phyloP scores from a whole-genome alignment of 2,888 invertebrate genomes.

The Agriopis aurantiaria region DNA sequence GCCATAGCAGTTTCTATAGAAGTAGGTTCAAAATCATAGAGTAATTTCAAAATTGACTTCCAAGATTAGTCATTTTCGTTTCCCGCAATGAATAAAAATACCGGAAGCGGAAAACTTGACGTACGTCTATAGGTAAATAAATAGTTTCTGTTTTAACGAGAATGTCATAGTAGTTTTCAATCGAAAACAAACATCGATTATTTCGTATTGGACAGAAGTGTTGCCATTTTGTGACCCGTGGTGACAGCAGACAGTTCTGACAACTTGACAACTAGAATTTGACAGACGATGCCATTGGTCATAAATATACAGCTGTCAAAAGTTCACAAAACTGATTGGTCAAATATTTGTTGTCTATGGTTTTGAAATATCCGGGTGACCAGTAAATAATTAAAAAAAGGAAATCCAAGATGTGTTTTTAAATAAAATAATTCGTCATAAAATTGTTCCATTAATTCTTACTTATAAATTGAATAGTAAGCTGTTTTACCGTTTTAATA shows the following conservation, averaged over 20 bases:
- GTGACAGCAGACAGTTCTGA: constrained; percentile 7
- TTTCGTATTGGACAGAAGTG: background rate
- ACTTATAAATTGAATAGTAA: background rate
- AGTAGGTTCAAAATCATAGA: too few relatives aligned
- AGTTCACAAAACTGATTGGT: constrained; percentile 17
- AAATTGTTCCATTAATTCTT: background rate
- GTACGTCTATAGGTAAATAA: too few relatives aligned
- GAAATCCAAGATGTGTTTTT: background rate
- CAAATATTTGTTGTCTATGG: background rate
- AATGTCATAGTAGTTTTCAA: too few relatives aligned
- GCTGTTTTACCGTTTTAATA: background rate
- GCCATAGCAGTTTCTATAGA: too few relatives aligned
- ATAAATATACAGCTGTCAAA: constrained; percentile 13
- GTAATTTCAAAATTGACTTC: too few relatives aligned
- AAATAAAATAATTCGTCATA: background rate
- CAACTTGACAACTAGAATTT: constrained; percentile 3
- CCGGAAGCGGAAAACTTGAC: too few relatives aligned
- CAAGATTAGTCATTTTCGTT: too few relatives aligned
- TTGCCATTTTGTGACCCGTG: background rate
- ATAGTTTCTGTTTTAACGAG: too few relatives aligned
- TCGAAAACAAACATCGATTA: too few relatives aligned
- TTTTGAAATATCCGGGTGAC: background rate
- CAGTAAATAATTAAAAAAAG: background rate
- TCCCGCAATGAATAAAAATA: too few relatives aligned
- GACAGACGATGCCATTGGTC: constrained; percentile 13